Base-by-base conservation (phyloP, 2,797 vertebrate species). In the Tokudaia tokunoshimensis region DNA sequence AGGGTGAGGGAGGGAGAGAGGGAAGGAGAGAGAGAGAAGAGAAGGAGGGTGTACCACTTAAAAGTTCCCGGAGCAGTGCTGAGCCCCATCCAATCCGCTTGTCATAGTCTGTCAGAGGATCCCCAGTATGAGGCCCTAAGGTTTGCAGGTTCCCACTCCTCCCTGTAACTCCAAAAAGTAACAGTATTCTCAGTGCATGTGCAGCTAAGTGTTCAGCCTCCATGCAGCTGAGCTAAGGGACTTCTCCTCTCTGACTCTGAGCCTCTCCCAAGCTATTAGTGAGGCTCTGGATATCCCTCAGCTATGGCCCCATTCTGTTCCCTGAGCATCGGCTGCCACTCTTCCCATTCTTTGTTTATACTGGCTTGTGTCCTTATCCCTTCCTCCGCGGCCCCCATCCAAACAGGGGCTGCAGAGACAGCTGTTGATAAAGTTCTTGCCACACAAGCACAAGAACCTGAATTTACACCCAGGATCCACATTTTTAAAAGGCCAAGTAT, bases 371-470 rank as follows among this genome's bases (percentile, higher is more conserved):
- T 0, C 4, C 26, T 24, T 10, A 11, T 10, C 24, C 84, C 2
- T 10, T 50, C 3, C 79, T n/a, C 19, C 0, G 3, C 0, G 15
- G 6, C 41, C 6, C 9, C 67, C 29, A 9, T 20, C 44, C 70
- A 8, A 72, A 22, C 13, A 50, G 44, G 4, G 4, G 9, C 41
- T 20, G 14, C 37, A 20, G 41, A 47, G 37, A 6, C 31, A 37
- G 4, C 37, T 31, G 22, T 17, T 41, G 24, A 61, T 31, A n/a
- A n/a, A 85, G 61, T 22, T 44, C 20, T 67, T 50, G 19, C 29
- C 65, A 26, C 47, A 17, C 20, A 70, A 70, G 47, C 34, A 3
- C 44, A 24, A n/a, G 84, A 50, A 3, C 84, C 65, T 3, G 22
- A 55, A 22, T 29, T 72, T 26, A 72, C 50, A 24, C 65, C 34